Percentiles rank a stretch among this genome's conserved stretches.
Conservation (phyloP, 2,888 invertebrate species). For the Mythimna vitellina region DNA sequence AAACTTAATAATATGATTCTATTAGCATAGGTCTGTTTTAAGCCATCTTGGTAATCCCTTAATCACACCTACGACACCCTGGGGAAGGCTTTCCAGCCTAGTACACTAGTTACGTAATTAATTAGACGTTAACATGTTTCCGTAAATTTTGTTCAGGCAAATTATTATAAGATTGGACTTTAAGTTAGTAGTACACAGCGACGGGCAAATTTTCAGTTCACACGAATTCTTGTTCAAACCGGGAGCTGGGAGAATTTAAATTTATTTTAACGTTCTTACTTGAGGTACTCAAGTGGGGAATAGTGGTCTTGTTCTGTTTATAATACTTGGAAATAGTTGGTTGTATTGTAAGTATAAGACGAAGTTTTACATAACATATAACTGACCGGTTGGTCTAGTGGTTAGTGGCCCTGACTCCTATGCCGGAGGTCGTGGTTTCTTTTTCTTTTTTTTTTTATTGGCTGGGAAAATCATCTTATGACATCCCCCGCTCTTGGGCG, state of each 20-base stretch:
- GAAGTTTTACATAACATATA: not conserved
- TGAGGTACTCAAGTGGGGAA: not conserved
- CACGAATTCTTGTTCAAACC: constrained; percentile 37
- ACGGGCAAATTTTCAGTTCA: constrained; percentile 48
- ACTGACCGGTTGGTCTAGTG: too few species aligned
- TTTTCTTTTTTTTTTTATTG: too few species aligned
- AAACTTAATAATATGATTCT: constrained; percentile 42
- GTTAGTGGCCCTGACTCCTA: too few species aligned
- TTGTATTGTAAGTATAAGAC: not conserved
- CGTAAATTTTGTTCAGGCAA: constrained; percentile 49
- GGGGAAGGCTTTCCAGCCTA: constrained; percentile 15
- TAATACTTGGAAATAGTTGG: not conserved
- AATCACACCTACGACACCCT: constrained; percentile 21
- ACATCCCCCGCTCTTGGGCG: too few species aligned
- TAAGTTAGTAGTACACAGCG: constrained; percentile 57
- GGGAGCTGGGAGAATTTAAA: constrained; percentile 44
- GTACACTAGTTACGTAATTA: constrained; percentile 35
- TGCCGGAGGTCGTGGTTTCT: too few species aligned
- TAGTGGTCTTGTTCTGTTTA: constrained; percentile 11
- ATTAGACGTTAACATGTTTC: constrained; percentile 31
- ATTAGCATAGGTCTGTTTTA: constrained; percentile 32
- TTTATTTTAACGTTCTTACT: constrained; percentile 20
- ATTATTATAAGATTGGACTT: constrained; percentile 55
- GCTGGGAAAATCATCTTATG: too few species aligned
- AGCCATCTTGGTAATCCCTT: constrained; percentile 33